Percentiles rank a stretch among this genome's conserved stretches.
Conservation (phyloP, 2,797 vertebrate species). For the Lagocephalus sceleratus region DNA sequence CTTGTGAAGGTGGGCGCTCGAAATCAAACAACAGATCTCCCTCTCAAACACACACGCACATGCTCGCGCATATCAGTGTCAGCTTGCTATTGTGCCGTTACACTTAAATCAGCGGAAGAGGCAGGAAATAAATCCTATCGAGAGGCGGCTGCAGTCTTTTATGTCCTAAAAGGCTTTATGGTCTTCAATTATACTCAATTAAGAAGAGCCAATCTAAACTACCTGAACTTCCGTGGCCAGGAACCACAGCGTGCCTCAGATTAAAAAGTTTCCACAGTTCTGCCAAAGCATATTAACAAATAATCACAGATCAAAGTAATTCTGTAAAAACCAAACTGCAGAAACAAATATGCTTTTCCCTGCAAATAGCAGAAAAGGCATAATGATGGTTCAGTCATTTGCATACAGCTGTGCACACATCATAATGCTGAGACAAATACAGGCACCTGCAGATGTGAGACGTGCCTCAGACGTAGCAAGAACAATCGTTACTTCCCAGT, state of each 20-base stretch:
- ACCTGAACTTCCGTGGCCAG: conserved; percentile 3
- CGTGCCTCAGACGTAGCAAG: background rate
- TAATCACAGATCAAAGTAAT: too few relatives aligned
- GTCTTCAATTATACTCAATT: conserved; percentile 71
- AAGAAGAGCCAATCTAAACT: conserved; percentile 53
- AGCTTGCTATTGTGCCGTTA: conserved; percentile 62
- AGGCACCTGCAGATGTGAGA: background rate
- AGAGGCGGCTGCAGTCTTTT: conserved; percentile 63
- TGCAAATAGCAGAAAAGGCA: too few relatives aligned
- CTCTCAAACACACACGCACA: conserved; percentile 19
- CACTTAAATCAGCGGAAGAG: conserved; percentile 69
- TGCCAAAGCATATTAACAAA: too few relatives aligned
- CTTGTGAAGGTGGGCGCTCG: conserved; percentile 63
- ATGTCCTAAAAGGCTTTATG: conserved; percentile 67
- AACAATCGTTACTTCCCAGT: background rate
- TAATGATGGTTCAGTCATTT: background rate
- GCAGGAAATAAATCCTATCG: conserved; percentile 68
- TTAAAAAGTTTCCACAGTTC: too few relatives aligned
- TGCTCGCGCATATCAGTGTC: conserved; percentile 54
- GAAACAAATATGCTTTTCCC: background rate
- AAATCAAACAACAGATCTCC: conserved; percentile 68
- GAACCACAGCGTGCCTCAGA: too few relatives aligned
- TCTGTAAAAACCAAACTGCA: too few relatives aligned
- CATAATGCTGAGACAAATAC: conserved; percentile 1
- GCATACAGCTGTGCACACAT: background rate